A percentile compares a stretch with the other conserved stretches of the same genome.
Evolutionary conservation across 2,888 invertebrate species (phyloP).

Genomic region (Nudaria mundana): DNA sequence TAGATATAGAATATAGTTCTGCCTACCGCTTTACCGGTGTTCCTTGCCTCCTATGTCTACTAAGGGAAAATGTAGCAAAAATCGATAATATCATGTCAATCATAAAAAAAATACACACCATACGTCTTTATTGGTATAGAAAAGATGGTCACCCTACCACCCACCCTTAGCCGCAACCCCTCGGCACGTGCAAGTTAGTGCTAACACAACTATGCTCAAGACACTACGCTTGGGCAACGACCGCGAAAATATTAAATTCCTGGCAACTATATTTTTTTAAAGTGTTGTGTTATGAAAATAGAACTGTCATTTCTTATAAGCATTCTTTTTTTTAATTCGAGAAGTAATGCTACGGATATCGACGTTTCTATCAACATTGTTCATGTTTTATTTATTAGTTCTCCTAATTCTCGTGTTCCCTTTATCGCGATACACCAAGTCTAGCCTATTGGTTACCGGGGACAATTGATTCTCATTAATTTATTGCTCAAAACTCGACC

Average conservation of each 20-base stretch:
- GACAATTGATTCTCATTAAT: conserved; percentile 17
- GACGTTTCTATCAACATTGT: conserved; percentile 54
- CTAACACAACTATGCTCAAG: conserved; percentile 31
- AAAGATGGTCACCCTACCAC: conserved; percentile 20
- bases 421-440: conserved; percentile 60
- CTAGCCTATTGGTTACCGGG: conserved; percentile 24
- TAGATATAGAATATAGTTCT: no score
- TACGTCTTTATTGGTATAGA: no score
- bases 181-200: conserved; percentile 42
- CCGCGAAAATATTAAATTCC: neutral
- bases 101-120: conserved; percentile 2
- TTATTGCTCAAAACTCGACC: conserved; percentile 3
- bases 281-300: neutral
- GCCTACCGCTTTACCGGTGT: no score
- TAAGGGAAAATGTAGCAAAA: no score
- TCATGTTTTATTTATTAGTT: conserved; percentile 65
- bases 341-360: conserved; percentile 49
- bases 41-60: no score
- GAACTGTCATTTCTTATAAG: no score
- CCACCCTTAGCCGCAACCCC: conserved; percentile 15
- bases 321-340: no score
- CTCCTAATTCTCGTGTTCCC: conserved; percentile 65
- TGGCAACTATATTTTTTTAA: neutral
- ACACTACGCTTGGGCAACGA: conserved; percentile 25
- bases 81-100: no score